These are phyloP conservation scores for Macaria notata DNA, from an alignment of 2,888 invertebrate genomes.

Conservation along the genomic window DNA sequence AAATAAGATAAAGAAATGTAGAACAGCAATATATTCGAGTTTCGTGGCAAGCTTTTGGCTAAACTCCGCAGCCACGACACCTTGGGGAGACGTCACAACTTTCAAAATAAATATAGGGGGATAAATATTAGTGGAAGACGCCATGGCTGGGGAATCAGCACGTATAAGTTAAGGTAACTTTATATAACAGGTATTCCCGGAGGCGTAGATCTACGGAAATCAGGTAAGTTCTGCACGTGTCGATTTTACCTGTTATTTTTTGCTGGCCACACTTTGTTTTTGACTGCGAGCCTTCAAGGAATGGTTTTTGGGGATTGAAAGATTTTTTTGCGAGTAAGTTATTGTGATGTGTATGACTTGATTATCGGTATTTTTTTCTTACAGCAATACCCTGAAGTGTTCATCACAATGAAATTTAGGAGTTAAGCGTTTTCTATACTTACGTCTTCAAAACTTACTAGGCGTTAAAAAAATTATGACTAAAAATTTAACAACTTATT, in stretches of 20 bases:
- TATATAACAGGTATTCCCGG: constrained; percentile 28
- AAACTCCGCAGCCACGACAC: constrained; percentile 51
- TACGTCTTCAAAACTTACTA: too few relatives aligned
- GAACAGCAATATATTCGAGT: constrained; percentile 44
- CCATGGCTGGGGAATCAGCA: constrained; percentile 25
- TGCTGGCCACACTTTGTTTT: constrained; percentile 1
- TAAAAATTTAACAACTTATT: too few relatives aligned
- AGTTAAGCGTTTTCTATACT: too few relatives aligned
- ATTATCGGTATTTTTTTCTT: too few relatives aligned
- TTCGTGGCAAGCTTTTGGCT: constrained; percentile 49
- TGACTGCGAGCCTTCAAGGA: too few relatives aligned
- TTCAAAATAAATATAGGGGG: constrained; percentile 55
- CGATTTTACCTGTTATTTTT: constrained; percentile 26
- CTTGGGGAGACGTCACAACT: constrained; percentile 54
- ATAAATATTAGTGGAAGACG: constrained; percentile 49
- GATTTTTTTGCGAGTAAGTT: too few relatives aligned
- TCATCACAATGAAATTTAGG: too few relatives aligned
- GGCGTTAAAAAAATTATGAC: too few relatives aligned
- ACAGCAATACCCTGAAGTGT: too few relatives aligned
- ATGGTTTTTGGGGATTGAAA: too few relatives aligned
- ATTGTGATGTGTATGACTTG: too few relatives aligned
- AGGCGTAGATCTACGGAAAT: constrained; percentile 21
- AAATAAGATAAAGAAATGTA: constrained; percentile 36
- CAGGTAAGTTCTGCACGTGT: not conserved
- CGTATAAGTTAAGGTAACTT: constrained; percentile 32